phyloP scores from a whole-genome alignment of 23 tunicate genomes.

The Phallusia fumigata region DNA sequence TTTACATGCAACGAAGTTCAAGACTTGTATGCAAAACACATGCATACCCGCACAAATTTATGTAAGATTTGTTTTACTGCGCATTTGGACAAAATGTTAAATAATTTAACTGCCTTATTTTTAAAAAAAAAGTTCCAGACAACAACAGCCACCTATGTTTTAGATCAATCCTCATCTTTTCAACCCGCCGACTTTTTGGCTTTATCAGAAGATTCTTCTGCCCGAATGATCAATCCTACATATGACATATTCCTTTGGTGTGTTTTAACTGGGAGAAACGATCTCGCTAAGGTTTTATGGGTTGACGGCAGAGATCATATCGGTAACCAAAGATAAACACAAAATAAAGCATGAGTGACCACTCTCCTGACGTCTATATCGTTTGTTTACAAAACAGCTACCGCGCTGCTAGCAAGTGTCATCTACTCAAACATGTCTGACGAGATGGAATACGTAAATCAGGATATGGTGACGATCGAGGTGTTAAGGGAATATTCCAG shows the following conservation, averaged over 20 bases:
- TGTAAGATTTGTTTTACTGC: too few species aligned
- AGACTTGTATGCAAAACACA: neutral
- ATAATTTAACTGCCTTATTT: too few species aligned
- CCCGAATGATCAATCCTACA: neutral
- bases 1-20: slow-evolving; percentile 1
- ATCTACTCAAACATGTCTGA: slow-evolving; percentile 1
- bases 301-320: neutral
- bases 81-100: too few species aligned
- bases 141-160: too few species aligned
- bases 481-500: neutral
- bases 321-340: neutral
- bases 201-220: neutral
- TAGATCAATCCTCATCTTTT: too few species aligned
- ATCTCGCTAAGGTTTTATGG: neutral
- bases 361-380: neutral
- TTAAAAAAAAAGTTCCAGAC: too few species aligned
- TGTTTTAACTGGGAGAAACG: neutral
- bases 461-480: neutral
- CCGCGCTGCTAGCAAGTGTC: neutral
- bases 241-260: neutral
- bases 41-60: too few species aligned
- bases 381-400: neutral
- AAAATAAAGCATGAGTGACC: neutral
- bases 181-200: neutral
- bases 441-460: neutral